Conservation (phyloP, 2,113 vertebrate species). For the Gobiocypris rarus region DNA sequence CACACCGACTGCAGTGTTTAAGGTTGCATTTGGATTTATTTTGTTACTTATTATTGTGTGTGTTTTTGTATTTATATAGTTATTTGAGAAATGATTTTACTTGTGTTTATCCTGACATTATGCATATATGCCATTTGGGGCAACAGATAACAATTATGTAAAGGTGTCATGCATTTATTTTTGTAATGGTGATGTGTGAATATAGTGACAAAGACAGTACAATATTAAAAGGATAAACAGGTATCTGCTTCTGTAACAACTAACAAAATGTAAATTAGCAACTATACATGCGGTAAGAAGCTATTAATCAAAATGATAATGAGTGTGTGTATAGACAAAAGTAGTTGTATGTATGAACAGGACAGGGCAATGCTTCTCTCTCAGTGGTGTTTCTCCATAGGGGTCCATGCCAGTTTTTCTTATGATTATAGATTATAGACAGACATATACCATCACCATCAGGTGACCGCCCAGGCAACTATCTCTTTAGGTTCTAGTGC, state of each 20-base stretch:
- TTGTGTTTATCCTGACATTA: not conserved
- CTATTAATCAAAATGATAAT: conserved; percentile 42
- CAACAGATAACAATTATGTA: not conserved
- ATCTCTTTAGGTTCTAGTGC: not conserved
- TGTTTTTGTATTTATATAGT: not conserved
- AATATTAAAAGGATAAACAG: not conserved
- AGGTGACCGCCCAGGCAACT: not conserved
- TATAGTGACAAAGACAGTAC: not conserved
- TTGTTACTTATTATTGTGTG: not conserved
- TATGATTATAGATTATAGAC: not conserved
- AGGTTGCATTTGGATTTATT: not conserved
- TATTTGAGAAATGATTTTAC: not conserved
- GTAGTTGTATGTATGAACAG: conserved; percentile 9
- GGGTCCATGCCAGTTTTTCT: not conserved
- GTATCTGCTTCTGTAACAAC: conserved; percentile 8
- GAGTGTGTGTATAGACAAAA: conserved; percentile 14
- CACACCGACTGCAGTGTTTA: not conserved
- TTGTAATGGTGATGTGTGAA: not conserved
- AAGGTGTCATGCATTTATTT: not conserved
- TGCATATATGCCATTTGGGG: not conserved
- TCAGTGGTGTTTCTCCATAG: not conserved
- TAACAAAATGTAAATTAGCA: conserved; percentile 45
- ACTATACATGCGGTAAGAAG: conserved; percentile 38
- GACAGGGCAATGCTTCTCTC: not conserved
- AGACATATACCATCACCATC: not conserved